Base-by-base conservation (phyloP, 2,888 invertebrate species). In the Eupelmus urozonus region DNA sequence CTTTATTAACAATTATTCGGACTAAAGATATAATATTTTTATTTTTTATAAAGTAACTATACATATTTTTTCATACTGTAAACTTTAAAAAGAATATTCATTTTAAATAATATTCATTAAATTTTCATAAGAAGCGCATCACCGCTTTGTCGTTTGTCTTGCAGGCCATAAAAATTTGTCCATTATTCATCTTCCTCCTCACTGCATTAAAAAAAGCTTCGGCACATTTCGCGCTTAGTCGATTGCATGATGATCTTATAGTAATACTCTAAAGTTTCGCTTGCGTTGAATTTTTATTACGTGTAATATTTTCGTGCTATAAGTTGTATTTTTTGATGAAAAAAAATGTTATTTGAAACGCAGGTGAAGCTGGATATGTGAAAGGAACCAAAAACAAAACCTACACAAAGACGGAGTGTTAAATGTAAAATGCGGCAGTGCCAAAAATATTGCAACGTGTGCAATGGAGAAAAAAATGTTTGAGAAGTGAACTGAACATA, bases 401-500 rank as follows among this genome's bases (percentile, higher is more conserved):
- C 23, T 29, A 25, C 63, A 55, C 62, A 29, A 70, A 51, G 53
- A 72, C 60, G 66, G 77, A 73, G 34, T 73, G 67, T 62, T 73
- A 55, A 73, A 49, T 72, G 71, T 66, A 25, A 78, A 62, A 73
- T 78, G 67, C 62, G 67, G 45, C 72, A 67, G 72, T 73, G 77
- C 60, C 72, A 78, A 78, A 72, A 45, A 45, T 45, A 45, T 13
- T 45, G 16, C 16, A 45, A 45, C 13, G 45, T 45, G 13, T 16
- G 9, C 45, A 45, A 45, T 5, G 9, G 9, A 5, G 9, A 34
- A 34, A 34, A 34, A 5, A 34, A 45, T 9, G 16, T 45, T 45
- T 13, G 13, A 7, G 45, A 45, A 16, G 16, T 9, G 34, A 34
- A 9, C 16, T 18, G 45, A 45, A 45, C 13, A 9, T 25, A 18